Base-by-base conservation (phyloP, 2,888 invertebrate genomes). In the Stenodema calcarata region DNA sequence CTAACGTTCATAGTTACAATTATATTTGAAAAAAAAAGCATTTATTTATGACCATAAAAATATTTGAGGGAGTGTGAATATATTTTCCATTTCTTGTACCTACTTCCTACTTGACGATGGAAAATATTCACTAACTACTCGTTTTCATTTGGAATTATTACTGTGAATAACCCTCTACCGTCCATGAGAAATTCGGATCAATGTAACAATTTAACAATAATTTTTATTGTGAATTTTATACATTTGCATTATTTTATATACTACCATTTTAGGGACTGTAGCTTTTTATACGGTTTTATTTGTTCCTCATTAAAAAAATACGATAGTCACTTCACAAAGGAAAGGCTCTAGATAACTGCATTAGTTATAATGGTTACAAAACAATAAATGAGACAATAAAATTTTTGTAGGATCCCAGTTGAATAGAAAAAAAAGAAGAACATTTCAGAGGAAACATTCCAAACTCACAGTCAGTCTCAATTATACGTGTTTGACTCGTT, bases 381-480 rank as follows among this genome's bases (percentile, higher is more conserved):
- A 82, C 82, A 82, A 82, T 82, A 82, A 82, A 30, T 23, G 69
- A 82, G 82, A 82, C 82, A 82, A 82, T 82, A 82, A 82, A 28
- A 27, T 16, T 78, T 82, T 69, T 35, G 62, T 28, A 80, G 80
- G 30, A 30, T 80, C 11, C 27, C 47, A 16, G 11, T 30, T 14
- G 27, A 23, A 18, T 41, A 18, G 16, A 47, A 47, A 27, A 14
- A 4, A 7, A 35, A 35, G 35, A 35, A 35, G 7, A 4, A 35
- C 35, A 35, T 35, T 35, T 4, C 4, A 35, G 4, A 35, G 7
- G n/a, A n/a, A n/a, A n/a, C n/a, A n/a, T n/a, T n/a, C n/a, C n/a
- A n/a, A n/a, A n/a, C n/a, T n/a, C n/a, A n/a, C n/a, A n/a, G n/a
- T 35, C 35, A 35, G 35, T 35, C 35, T 35, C 35, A 35, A 35